These are phyloP conservation scores for Gadopsis bispinosus DNA, from an alignment of 2,797 vertebrate genomes.

Conservation along the genomic window DNA sequence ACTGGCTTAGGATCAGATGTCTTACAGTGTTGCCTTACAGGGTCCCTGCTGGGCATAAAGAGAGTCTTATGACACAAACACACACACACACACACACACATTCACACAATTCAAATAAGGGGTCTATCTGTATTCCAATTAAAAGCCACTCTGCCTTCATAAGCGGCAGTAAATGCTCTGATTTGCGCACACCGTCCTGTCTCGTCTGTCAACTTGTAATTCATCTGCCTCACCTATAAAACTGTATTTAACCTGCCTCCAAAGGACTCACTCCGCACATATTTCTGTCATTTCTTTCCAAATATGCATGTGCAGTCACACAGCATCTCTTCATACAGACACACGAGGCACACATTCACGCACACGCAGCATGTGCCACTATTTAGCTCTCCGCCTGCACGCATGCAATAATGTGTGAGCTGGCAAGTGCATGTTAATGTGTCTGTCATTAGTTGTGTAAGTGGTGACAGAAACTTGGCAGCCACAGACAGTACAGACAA, in stretches of 20 bases:
- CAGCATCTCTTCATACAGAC: constrained; percentile 9
- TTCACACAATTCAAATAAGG: constrained; percentile 46
- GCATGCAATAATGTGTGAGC: constrained; percentile 52
- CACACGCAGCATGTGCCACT: not conserved
- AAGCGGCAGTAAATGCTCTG: constrained; percentile 58
- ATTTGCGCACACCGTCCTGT: constrained; percentile 41
- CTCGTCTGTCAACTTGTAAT: constrained; percentile 51
- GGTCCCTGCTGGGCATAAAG: constrained; percentile 57
- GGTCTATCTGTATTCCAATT: constrained; percentile 65
- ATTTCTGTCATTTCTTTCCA: constrained; percentile 29
- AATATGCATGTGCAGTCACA: constrained; percentile 20
- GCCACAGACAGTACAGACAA: constrained; percentile 64
- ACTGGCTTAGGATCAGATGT: constrained; percentile 74
- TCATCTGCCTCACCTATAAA: constrained; percentile 68
- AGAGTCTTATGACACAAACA: constrained; percentile 54
- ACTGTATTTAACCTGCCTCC: constrained; percentile 58
- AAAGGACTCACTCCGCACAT: constrained; percentile 48
- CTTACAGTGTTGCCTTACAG: constrained; percentile 62
- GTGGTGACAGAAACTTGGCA: constrained; percentile 81
- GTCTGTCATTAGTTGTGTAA: constrained; percentile 81
- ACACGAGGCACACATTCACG: not conserved
- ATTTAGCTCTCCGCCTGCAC: constrained; percentile 44
- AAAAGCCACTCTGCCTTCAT: constrained; percentile 62
- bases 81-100: constrained; percentile 36
- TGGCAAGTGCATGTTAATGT: constrained; percentile 73